Conservation (phyloP, 2,113 vertebrate species). For the Lagopus leucura region DNA sequence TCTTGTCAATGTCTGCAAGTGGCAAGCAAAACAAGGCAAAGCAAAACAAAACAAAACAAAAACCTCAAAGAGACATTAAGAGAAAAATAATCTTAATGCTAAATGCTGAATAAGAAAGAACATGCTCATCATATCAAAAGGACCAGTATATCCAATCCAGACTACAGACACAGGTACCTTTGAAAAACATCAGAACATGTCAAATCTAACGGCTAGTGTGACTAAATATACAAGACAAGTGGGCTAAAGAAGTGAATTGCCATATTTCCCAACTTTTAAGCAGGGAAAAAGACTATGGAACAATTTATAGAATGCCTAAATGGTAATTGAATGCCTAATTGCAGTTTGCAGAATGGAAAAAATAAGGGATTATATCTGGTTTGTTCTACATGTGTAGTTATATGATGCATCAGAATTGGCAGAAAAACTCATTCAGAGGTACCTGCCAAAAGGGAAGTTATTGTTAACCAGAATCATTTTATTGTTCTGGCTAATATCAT, state of each 20-base stretch:
- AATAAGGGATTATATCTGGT: not conserved
- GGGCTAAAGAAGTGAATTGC: not conserved
- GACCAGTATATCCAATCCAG: not conserved
- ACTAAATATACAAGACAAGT: not conserved
- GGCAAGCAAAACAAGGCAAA: not conserved
- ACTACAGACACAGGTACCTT: not conserved
- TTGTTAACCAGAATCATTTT: not conserved
- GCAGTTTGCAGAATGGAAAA: not conserved
- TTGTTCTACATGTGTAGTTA: not conserved
- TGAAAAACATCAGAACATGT: not conserved
- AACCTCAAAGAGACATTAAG: not conserved
- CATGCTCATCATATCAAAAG: not conserved
- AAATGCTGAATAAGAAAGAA: not conserved
- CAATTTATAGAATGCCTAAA: not conserved
- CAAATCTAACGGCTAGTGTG: not conserved
- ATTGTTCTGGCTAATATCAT: not conserved
- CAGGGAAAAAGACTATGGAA: not conserved
- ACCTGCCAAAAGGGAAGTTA: not conserved
- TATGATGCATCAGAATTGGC: conserved; percentile 3
- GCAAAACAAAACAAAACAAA: not conserved
- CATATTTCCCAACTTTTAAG: not conserved
- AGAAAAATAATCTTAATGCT: not conserved
- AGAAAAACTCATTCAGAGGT: not conserved
- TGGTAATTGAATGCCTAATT: not conserved
- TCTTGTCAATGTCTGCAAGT: not conserved